Evolutionary conservation across 2,888 invertebrate species (phyloP), one percentile per base, ranked within the genome.

Genomic region (Lasioglossum zephyrum): DNA sequence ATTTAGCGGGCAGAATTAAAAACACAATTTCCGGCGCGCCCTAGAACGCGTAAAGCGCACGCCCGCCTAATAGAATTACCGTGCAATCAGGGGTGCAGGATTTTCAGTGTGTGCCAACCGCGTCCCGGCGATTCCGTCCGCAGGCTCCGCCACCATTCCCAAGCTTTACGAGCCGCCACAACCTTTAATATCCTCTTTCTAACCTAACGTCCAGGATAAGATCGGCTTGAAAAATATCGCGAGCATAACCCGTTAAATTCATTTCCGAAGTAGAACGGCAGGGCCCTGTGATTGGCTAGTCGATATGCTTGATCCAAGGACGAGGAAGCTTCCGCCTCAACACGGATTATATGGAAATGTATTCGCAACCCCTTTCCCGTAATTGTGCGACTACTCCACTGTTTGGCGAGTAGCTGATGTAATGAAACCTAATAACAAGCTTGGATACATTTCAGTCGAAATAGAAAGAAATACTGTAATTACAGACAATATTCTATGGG

Each of bases 1-100:
- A 93, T 93, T 93, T 93, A 93, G 90, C 92, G 84, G 88, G 82
- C 90, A 92, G 91, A 93, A 93, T 93, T 92, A 93, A 93, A 93
- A 93, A 93, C 93, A 92, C 92, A 92, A 93, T 93, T 93, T 93
- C 92, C 93, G 91, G 88, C 76, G 85, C 82, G 26, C 77, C 77
- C 60, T 78, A 82, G 73, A 82, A 79, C 91, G 81, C 89, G 88
- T 84, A 87, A 90, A 88, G 85, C 78, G 86, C 86, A 89, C 86
- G 87, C 87, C 89, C 89, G 91, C 90, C 92, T 93, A 93, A 93
- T 93, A 91, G 92, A 93, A 93, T 93, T 92, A 93, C 91, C 89
- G 89, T 88, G 93, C 93, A 93, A 93, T 93, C 93, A 92, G 91
- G 90, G 86, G 88, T 74, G 81, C 83, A 78, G 88, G 87, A 88